Conservation (phyloP, 2,797 vertebrate species). For the Holocentrus rufus region DNA sequence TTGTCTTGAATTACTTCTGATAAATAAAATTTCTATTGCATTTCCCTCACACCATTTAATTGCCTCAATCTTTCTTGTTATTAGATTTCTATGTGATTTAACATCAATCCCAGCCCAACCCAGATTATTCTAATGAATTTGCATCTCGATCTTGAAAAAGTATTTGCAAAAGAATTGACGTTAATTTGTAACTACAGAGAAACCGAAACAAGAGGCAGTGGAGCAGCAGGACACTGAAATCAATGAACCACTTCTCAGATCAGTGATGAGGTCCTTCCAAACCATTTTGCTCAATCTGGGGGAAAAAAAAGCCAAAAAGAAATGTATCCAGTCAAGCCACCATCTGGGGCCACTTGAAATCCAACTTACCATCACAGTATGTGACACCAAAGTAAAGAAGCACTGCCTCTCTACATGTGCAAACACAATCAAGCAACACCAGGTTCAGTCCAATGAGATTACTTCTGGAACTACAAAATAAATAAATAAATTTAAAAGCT, state of each 20-base stretch:
- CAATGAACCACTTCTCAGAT: neutral
- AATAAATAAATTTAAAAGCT: too few species aligned
- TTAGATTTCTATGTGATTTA: neutral
- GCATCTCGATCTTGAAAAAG: neutral
- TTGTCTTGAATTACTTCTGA: too few species aligned
- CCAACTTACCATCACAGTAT: too few species aligned
- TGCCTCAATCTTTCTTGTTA: neutral
- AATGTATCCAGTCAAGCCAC: too few species aligned
- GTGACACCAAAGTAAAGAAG: too few species aligned
- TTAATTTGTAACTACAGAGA: neutral
- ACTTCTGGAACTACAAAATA: too few species aligned
- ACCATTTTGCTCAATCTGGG: neutral
- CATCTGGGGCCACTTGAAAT: too few species aligned
- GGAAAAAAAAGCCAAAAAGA: too few species aligned
- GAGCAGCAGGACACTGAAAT: constrained; percentile 7
- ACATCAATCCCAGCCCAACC: neutral
- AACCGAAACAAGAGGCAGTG: constrained; percentile 5
- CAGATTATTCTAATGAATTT: neutral
- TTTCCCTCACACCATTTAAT: constrained; percentile 1
- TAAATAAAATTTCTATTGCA: neutral
- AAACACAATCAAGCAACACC: too few species aligned
- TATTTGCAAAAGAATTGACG: neutral
- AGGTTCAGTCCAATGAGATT: too few species aligned
- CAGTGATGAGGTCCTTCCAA: constrained; percentile 6
- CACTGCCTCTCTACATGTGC: too few species aligned